These are phyloP conservation scores for Crocallis elinguaria DNA, from an alignment of 2,888 invertebrate genomes.

Conservation along the genomic window DNA sequence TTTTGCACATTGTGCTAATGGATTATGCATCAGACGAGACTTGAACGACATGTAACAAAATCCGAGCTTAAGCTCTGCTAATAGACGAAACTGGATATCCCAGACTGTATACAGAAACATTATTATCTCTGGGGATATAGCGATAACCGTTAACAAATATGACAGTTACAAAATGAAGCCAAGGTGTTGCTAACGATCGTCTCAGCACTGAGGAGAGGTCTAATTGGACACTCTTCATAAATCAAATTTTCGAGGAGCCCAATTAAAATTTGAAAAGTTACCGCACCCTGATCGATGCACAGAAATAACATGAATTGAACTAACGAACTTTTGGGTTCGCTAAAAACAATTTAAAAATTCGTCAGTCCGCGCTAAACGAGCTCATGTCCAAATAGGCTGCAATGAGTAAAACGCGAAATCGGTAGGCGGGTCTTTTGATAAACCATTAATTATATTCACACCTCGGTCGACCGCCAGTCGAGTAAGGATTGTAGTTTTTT, in stretches of 20 bases:
- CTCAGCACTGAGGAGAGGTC: conserved; percentile 34
- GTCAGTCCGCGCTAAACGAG: conserved; percentile 47
- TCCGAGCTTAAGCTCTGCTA: conserved; percentile 32
- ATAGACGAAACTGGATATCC: conserved; percentile 35
- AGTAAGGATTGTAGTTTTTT: conserved; percentile 43
- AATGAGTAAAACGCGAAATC: conserved; percentile 45
- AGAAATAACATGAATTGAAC: conserved; percentile 1
- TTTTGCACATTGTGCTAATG: conserved; percentile 20
- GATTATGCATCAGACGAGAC: background rate
- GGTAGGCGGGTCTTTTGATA: conserved; percentile 72
- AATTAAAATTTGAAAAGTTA: conserved; percentile 55
- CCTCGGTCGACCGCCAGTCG: conserved; percentile 65
- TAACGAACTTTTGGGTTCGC: conserved; percentile 3
- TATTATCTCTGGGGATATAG: conserved; percentile 46
- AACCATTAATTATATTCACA: conserved; percentile 82
- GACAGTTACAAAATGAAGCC: conserved; percentile 50
- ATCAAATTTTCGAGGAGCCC: conserved; percentile 55
- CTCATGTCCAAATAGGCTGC: conserved; percentile 57
- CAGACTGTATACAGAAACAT: conserved; percentile 41
- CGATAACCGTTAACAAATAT: conserved; percentile 49
- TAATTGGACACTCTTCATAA: conserved; percentile 45
- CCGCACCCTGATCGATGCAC: conserved; percentile 56
- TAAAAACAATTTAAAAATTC: conserved; percentile 36
- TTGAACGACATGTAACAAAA: conserved; percentile 16
- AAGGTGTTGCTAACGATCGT: conserved; percentile 52